Base-by-base conservation (phyloP, 2,888 invertebrate genomes). In the Asteroscopus sphinx region DNA sequence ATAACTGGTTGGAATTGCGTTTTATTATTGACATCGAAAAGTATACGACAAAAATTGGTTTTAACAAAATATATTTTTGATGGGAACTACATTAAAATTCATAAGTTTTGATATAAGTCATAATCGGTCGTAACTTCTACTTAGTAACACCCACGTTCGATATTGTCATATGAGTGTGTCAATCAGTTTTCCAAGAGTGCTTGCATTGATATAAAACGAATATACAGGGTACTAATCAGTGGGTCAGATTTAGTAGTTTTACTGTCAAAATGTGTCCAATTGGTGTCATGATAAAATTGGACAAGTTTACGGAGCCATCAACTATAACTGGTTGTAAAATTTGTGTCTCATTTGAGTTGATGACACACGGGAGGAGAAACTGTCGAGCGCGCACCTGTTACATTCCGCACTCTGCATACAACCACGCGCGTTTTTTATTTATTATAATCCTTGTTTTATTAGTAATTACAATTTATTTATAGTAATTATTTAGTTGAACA, bases 261-360 rank as follows among this genome's bases (percentile, higher is more conserved):
- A 68, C 51, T 73, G 70, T 76, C 76, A 71, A 75, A 80, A 77
- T 78, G 70, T 73, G 68, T 79, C 64, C 71, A 82, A 85, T 83
- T 82, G 74, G 76, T 83, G 83, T 80, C 82, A 75, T 72, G 76
- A 79, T 79, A 77, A 79, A 81, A 82, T 69, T 79, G 75, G 70
- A 73, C 77, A 81, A 79, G 76, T 86, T 79, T 82, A 80, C 76
- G 78, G 67, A 81, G 77, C 71, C 62, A 80, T 81, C 73, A 79
- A 79, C 49, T 76, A 79, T 76, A 87, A 86, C 83, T 80, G 86
- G 86, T 86, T 85, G 81, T 81, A 76, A 73, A 76, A 76, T 62
- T 62, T 53, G 67, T 76, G 69, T 68, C 53, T 70, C 58, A 68
- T 80, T 79, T 75, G 61, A 68, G 68, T 70, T 61, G 64, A 71